These are phyloP conservation scores for Phocoena sinus DNA, from an alignment of 2,113 vertebrate species.

Conservation along the genomic window DNA sequence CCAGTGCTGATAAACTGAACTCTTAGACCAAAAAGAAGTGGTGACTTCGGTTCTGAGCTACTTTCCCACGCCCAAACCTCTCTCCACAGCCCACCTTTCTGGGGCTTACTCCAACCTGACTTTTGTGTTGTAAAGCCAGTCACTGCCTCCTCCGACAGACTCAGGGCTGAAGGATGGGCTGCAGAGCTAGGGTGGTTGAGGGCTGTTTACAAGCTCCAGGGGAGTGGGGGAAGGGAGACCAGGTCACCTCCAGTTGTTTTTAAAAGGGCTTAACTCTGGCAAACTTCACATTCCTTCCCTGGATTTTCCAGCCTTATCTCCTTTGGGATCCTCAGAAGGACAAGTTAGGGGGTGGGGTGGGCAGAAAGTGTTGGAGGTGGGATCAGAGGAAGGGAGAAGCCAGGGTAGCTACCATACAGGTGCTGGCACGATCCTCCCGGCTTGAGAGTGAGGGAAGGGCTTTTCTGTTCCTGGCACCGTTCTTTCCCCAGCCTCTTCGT, in stretches of 20 bases:
- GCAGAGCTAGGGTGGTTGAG: neutral
- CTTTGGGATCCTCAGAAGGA: neutral
- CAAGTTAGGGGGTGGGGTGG: neutral
- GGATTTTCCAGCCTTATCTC: neutral
- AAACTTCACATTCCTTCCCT: neutral
- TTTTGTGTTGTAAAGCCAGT: neutral
- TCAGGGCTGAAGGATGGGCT: neutral
- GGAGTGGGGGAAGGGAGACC: neutral
- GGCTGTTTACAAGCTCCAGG: neutral
- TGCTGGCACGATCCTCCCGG: neutral
- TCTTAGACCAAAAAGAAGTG: neutral
- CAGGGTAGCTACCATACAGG: neutral
- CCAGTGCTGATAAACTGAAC: neutral
- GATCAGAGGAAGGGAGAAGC: neutral
- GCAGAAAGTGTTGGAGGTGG: neutral
- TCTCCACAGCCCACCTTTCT: neutral
- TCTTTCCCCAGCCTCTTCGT: neutral
- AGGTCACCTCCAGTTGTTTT: neutral
- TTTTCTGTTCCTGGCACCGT: neutral
- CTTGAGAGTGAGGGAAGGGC: neutral
- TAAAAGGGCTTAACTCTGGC: neutral
- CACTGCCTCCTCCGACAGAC: neutral
- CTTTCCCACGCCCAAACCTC: neutral
- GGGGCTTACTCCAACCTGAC: neutral
- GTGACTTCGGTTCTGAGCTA: neutral